phyloP scores from a whole-genome alignment of 2,797 vertebrate genomes.

The Tympanoctomys barrerae region DNA sequence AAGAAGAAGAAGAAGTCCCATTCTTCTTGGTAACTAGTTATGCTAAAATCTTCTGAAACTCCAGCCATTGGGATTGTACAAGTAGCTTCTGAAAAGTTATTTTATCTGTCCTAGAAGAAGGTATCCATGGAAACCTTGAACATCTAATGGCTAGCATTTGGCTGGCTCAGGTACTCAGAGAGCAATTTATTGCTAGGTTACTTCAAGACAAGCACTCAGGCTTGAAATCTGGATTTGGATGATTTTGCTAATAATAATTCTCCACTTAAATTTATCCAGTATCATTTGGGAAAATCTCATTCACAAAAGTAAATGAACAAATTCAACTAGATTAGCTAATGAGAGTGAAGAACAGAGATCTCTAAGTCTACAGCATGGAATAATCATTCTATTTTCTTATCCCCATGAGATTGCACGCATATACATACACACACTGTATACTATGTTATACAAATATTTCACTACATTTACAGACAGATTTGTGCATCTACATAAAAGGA shows the following conservation, averaged over 20 bases:
- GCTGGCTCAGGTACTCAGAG: not conserved
- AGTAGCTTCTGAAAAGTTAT: constrained; percentile 1
- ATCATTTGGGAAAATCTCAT: constrained; percentile 50
- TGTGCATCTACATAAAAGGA: not conserved
- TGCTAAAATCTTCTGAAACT: not conserved
- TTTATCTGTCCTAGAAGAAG: constrained; percentile 23
- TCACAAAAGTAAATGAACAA: constrained; percentile 47
- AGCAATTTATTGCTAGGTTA: constrained; percentile 34
- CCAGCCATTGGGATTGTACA: not conserved
- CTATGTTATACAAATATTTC: not conserved
- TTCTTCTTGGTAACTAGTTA: constrained; percentile 63
- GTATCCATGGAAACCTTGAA: constrained; percentile 56
- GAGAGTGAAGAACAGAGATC: not conserved
- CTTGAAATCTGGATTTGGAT: constrained; percentile 7
- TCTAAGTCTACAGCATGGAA: constrained; percentile 5
- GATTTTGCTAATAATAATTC: not conserved
- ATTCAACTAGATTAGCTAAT: not conserved
- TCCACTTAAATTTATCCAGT: constrained; percentile 32
- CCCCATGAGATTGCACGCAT: not conserved
- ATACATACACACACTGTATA: not conserved
- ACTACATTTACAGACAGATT: not conserved
- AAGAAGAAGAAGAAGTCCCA: not conserved
- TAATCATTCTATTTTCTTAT: not conserved
- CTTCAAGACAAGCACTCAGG: not conserved
- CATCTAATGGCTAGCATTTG: not conserved